A percentile compares a stretch with the other conserved stretches of the same genome.
Evolutionary conservation across 2,888 invertebrate species (phyloP).

Genomic region (Trissolcus brochymenae): DNA sequence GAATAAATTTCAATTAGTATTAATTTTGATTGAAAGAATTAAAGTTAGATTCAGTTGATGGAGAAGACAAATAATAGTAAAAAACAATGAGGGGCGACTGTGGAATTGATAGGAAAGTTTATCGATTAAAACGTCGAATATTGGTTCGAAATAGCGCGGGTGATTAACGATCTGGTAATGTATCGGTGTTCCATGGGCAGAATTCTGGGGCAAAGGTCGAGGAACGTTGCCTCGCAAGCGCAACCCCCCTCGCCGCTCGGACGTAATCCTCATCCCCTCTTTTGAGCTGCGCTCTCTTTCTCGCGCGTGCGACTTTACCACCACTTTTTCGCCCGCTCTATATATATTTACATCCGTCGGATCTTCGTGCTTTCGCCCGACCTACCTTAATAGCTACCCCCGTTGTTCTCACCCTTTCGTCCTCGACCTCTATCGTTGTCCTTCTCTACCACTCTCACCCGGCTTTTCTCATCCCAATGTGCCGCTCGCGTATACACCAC

Average conservation of each 20-base stretch:
- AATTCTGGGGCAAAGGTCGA: conserved; percentile 76
- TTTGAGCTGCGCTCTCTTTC: conserved; percentile 35
- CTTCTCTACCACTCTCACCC: conserved; percentile 50
- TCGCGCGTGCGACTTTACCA: conserved; percentile 43
- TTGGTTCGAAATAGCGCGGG: conserved; percentile 64
- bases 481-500: conserved; percentile 25
- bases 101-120: too few species aligned
- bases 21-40: too few species aligned
- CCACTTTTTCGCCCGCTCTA: conserved; percentile 30
- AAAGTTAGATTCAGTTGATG: too few species aligned
- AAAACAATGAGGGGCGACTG: too few species aligned
- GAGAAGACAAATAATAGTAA: too few species aligned
- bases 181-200: conserved; percentile 66
- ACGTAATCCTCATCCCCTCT: conserved; percentile 49
- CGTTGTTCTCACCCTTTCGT: conserved; percentile 55
- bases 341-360: conserved; percentile 59
- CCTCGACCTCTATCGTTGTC: conserved; percentile 61
- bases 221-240: conserved; percentile 69
- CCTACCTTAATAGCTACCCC: conserved; percentile 70
- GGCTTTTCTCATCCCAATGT: conserved; percentile 38
- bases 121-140: conserved; percentile 23
- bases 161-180: conserved; percentile 67
- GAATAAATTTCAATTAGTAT: too few species aligned
- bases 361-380: conserved; percentile 71
- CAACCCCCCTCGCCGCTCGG: conserved; percentile 37